Conservation (phyloP, 2,797 vertebrate genomes). For the Eleutherodactylus coqui region DNA sequence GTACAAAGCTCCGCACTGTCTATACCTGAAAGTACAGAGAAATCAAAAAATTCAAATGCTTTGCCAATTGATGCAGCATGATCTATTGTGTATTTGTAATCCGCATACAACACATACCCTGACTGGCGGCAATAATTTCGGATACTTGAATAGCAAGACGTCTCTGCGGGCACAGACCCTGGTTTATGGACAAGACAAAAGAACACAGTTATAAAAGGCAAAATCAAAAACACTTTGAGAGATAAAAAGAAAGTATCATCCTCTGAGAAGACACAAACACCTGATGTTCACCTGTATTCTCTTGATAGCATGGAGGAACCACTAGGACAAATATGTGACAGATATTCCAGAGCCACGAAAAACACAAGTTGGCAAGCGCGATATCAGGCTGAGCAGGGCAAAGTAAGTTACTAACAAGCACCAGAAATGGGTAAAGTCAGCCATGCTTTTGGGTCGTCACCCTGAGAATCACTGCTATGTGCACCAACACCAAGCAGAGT, state of each 20-base stretch:
- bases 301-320: neutral
- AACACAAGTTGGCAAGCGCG: no score
- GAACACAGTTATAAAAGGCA: neutral
- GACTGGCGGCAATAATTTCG: neutral
- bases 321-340: no score
- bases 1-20: slow-evolving; percentile 18
- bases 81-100: neutral
- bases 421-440: no score
- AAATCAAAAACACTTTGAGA: neutral
- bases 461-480: no score
- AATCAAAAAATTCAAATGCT: neutral
- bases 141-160: slow-evolving; percentile 22
- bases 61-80: neutral
- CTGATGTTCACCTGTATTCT: neutral
- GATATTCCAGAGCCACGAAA: no score
- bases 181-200: neutral
- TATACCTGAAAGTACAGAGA: slow-evolving; percentile 23
- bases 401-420: no score
- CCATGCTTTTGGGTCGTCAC: no score
- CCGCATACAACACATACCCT: neutral
- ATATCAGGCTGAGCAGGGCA: no score
- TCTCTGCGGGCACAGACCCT: neutral
- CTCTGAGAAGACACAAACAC: neutral
- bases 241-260: neutral
- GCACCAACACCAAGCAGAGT: no score